Evolutionary conservation across 2,113 vertebrate species (phyloP).

Genomic region (Chaetorhynchus papuensis): DNA sequence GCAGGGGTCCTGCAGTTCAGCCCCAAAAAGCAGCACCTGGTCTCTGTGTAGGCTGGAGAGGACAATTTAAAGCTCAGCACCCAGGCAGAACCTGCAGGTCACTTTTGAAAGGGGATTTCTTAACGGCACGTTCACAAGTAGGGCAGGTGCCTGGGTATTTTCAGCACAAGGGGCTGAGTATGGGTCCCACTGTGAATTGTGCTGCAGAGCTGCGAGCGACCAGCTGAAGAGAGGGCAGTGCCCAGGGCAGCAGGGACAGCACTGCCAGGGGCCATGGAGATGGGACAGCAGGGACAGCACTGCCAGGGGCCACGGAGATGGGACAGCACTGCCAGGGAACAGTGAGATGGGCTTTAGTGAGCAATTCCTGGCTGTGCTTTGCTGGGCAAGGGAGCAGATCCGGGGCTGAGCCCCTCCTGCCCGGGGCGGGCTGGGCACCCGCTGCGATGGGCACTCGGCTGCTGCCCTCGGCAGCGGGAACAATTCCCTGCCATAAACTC

Average conservation of each 20-base stretch:
- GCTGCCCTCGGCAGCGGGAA: neutral
- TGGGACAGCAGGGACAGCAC: neutral
- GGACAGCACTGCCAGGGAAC: too few relatives aligned
- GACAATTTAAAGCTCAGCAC: neutral
- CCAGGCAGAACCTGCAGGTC: neutral
- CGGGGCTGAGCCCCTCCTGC: neutral
- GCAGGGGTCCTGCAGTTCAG: neutral
- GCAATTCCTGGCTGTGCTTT: neutral
- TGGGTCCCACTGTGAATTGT: neutral
- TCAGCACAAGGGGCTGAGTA: neutral
- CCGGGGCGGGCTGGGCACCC: too few relatives aligned
- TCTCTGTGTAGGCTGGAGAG: neutral
- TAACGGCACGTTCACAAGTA: rapidly evolving
- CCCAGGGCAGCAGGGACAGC: too few relatives aligned
- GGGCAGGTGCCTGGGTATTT: neutral
- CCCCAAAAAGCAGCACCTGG: neutral
- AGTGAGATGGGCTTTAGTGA: neutral
- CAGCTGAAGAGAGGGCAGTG: neutral
- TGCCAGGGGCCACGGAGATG: neutral
- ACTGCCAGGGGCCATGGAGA: neutral
- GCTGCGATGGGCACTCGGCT: neutral
- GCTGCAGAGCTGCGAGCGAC: rapidly evolving
- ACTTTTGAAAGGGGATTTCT: neutral
- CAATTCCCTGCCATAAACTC: neutral
- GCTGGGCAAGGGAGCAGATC: neutral